A percentile compares a stretch with the other conserved stretches of the same genome.
Evolutionary conservation across 2,113 vertebrate genomes (phyloP).

Genomic region (Mohoua ochrocephala): DNA sequence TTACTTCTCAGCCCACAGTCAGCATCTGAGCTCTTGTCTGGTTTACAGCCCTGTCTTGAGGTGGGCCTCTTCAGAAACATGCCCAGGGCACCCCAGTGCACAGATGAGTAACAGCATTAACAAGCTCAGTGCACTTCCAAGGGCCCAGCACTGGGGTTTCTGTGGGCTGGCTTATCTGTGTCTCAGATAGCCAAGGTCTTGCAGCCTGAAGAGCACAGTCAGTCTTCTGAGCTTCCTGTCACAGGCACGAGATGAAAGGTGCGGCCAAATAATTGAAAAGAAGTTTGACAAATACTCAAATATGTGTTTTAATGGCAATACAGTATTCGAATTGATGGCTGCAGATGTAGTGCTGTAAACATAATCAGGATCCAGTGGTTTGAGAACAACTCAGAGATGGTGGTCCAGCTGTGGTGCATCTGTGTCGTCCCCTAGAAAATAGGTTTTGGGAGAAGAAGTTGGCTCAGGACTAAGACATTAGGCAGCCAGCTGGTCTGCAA

Average conservation of each 20-base stretch:
- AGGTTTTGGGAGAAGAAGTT: constrained; percentile 3
- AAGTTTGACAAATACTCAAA: constrained; percentile 22
- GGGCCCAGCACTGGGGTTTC: neutral
- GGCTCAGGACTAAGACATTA: constrained; percentile 38
- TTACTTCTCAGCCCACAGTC: neutral
- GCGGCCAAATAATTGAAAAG: neutral
- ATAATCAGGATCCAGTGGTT: constrained; percentile 41
- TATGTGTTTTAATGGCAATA: constrained; percentile 14
- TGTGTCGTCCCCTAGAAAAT: constrained; percentile 22
- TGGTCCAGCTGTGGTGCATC: constrained; percentile 61
- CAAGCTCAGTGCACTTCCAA: neutral
- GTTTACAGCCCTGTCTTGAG: neutral
- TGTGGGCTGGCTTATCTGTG: neutral
- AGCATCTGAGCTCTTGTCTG: neutral
- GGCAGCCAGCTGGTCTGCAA: constrained; percentile 45
- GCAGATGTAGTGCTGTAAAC: constrained; percentile 55
- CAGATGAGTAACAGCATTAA: neutral
- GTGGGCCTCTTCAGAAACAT: neutral
- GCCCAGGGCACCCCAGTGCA: neutral
- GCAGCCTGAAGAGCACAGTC: neutral
- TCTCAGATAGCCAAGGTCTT: neutral
- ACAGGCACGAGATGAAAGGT: neutral
- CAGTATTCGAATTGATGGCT: constrained; percentile 2
- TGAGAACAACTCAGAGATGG: constrained; percentile 35
- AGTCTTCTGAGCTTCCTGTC: neutral